Conservation (phyloP, 2,888 invertebrate genomes). For the Lepidochitona cinerea region DNA sequence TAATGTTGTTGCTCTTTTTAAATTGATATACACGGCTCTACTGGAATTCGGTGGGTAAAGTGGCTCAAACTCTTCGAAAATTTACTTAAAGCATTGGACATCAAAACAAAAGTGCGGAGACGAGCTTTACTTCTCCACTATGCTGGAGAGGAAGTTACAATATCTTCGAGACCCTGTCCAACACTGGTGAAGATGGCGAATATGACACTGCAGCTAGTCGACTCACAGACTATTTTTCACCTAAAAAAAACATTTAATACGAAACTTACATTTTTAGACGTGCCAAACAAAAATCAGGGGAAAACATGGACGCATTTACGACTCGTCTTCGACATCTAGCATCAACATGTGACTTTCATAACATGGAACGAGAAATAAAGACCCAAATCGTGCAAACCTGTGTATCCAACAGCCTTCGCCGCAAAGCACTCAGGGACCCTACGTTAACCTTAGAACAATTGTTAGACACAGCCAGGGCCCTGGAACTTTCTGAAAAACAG, state of each 20-base stretch:
- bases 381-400: not conserved
- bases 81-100: not conserved
- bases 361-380: not conserved
- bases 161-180: not conserved
- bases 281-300: not conserved
- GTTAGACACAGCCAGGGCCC: not conserved
- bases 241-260: not conserved
- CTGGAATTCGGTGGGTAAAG: not conserved
- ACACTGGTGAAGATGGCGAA: too few species aligned
- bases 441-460: not conserved
- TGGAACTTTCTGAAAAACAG: not conserved
- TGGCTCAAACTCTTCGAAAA: not conserved
- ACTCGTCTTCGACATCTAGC: too few species aligned
- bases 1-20: too few species aligned
- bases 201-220: not conserved
- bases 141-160: not conserved
- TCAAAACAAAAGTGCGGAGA: not conserved
- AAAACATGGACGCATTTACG: too few species aligned
- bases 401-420: not conserved
- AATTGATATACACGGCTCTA: too few species aligned
- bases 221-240: not conserved
- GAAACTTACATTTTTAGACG: not conserved
- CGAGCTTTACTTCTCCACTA: not conserved
- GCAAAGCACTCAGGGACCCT: not conserved
- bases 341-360: too few species aligned